These are phyloP conservation scores for Neosilurus mollespiculum DNA, from an alignment of 2,797 vertebrate genomes.

Conservation along the genomic window DNA sequence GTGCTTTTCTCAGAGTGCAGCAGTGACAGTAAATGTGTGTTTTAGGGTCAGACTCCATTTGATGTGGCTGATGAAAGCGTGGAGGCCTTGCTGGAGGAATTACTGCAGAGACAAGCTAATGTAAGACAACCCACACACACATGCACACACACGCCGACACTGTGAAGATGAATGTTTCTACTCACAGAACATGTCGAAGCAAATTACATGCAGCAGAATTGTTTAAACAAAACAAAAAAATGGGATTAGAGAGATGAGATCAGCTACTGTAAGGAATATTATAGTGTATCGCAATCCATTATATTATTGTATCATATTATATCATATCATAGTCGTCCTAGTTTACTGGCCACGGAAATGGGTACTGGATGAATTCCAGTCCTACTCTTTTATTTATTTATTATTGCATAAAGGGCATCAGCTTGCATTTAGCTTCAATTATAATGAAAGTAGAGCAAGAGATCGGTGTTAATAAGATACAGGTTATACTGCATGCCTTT, in stretches of 20 bases:
- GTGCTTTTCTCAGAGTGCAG: background rate
- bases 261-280: background rate
- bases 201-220: background rate
- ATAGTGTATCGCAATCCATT: background rate
- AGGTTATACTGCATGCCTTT: background rate
- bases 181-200: background rate
- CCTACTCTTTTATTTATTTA: no score
- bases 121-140: constrained; percentile 66
- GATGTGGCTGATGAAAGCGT: constrained; percentile 87
- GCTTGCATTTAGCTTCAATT: background rate
- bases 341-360: no score
- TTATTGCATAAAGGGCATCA: background rate
- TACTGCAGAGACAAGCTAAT: constrained; percentile 81
- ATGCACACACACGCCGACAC: background rate
- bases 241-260: background rate
- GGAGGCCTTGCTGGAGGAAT: constrained; percentile 79
- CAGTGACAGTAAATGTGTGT: background rate
- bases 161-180: background rate
- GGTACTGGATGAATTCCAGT: background rate
- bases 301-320: background rate
- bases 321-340: background rate
- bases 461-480: background rate
- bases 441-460: background rate
- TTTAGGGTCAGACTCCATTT: constrained; percentile 86
- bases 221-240: background rate